Evolutionary conservation across 2,888 invertebrate genomes (phyloP).

Genomic region (Sipha maydis): DNA sequence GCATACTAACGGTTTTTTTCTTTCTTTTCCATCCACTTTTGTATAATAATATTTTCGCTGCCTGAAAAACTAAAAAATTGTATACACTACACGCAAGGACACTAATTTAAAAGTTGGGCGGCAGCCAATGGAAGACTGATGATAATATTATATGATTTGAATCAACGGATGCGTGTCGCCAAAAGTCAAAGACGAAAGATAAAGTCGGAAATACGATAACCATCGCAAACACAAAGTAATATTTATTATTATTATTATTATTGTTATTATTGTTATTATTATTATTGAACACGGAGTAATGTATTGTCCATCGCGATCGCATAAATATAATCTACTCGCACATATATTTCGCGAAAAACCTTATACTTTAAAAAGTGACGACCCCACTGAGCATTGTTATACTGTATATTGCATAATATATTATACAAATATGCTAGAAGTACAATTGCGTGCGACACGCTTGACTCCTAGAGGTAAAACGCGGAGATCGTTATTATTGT

Average conservation of each 20-base stretch:
- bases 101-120: constrained; percentile 26
- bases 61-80: neutral
- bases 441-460: neutral
- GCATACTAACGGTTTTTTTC: neutral
- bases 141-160: neutral
- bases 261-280: no score
- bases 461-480: neutral
- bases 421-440: no score
- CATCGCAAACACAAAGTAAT: no score
- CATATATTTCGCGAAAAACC: neutral
- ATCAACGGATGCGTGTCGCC: neutral
- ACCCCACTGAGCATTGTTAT: neutral
- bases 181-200: neutral
- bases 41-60: no score
- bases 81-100: neutral
- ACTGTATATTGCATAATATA: neutral
- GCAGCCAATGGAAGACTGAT: neutral
- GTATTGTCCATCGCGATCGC: neutral
- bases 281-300: no score
- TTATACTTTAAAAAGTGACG: neutral
- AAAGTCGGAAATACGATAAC: neutral
- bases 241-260: no score
- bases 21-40: neutral
- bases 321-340: neutral
- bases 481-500: neutral